A percentile compares a stretch with the other conserved stretches of the same genome.
phyloP scores from a whole-genome alignment of 2,888 invertebrate species.

The Ernsta delagoae region DNA sequence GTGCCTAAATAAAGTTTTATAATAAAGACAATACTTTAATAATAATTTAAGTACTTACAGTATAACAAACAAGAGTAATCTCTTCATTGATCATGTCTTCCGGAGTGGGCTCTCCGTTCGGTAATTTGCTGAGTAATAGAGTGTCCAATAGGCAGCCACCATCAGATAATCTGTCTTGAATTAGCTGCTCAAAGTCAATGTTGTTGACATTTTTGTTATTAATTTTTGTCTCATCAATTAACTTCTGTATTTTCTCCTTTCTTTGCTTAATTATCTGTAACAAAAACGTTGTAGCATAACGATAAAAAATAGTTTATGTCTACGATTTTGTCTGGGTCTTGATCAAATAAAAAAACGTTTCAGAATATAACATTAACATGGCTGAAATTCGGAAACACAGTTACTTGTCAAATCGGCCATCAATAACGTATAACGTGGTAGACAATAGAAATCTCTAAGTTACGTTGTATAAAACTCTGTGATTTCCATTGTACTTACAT shows the following conservation, averaged over 20 bases:
- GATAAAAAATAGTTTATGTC: too few relatives aligned
- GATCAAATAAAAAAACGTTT: too few relatives aligned
- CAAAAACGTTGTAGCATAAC: neutral
- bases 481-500: too few relatives aligned
- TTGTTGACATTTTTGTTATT: slow-evolving; percentile 46
- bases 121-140: slow-evolving; percentile 47
- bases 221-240: slow-evolving; percentile 45
- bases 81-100: slow-evolving; percentile 53
- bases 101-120: slow-evolving; percentile 47
- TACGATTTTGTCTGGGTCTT: too few relatives aligned
- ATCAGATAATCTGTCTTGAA: slow-evolving; percentile 44
- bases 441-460: too few relatives aligned
- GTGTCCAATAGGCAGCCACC: slow-evolving; percentile 49
- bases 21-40: neutral
- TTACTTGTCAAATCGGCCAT: too few relatives aligned
- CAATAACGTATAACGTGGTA: too few relatives aligned
- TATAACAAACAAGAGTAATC: slow-evolving; percentile 50
- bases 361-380: too few relatives aligned
- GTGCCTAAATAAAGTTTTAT: too few relatives aligned
- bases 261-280: slow-evolving; percentile 48
- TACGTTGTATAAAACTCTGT: too few relatives aligned
- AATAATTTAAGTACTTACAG: slow-evolving; percentile 44
- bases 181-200: slow-evolving; percentile 40
- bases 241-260: slow-evolving; percentile 44
- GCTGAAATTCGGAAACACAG: too few relatives aligned